phyloP scores from a whole-genome alignment of 2,797 vertebrate species.

The Rallus crepitans region DNA sequence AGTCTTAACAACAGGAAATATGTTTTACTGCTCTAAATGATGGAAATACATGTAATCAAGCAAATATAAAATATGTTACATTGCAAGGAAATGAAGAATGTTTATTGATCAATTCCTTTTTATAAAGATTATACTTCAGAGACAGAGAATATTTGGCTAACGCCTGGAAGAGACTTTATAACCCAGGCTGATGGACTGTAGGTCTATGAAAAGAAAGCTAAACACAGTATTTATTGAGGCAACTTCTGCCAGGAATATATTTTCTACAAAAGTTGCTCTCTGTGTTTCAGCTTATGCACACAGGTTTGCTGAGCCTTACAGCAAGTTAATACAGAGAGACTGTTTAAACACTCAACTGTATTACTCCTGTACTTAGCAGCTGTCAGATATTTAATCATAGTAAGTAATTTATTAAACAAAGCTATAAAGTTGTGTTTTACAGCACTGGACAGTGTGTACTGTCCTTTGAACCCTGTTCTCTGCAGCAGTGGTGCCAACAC shows the following conservation, averaged over 20 bases:
- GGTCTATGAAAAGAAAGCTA: not conserved
- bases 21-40: not conserved
- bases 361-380: not conserved
- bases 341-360: not conserved
- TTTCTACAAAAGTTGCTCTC: not conserved
- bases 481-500: not conserved
- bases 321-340: not conserved
- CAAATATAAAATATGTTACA: not conserved
- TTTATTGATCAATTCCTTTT: not conserved
- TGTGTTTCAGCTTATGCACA: not conserved
- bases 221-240: not conserved
- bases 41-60: not conserved
- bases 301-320: not conserved
- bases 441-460: constrained; percentile 23
- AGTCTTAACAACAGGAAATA: not conserved
- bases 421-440: constrained; percentile 26
- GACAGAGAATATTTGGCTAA: not conserved
- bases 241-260: not conserved
- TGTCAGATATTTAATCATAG: constrained; percentile 24
- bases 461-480: constrained; percentile 65
- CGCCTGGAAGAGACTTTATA: not conserved
- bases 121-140: not conserved
- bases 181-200: not conserved
- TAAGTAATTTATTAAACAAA: constrained; percentile 66
- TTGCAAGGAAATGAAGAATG: not conserved